Evolutionary conservation across 1,140 invertebrate species (phyloP).

Genomic region (Bombus soroeensis): DNA sequence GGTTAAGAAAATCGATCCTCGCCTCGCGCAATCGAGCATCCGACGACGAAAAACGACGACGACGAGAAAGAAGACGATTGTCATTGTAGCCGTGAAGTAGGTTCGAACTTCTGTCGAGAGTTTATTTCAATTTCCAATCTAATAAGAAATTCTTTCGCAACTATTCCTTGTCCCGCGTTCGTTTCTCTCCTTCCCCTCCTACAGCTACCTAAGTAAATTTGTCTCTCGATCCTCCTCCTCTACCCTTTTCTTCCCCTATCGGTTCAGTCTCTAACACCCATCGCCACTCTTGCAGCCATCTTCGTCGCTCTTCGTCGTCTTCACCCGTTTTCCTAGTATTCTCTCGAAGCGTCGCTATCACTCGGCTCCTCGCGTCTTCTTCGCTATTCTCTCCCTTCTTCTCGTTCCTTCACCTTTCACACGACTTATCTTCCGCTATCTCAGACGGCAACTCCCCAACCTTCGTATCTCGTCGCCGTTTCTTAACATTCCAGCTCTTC

Average conservation of each 20-base stretch:
- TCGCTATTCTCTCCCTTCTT: background rate
- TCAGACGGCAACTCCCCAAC: constrained; percentile 47
- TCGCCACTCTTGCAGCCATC: constrained; percentile 45
- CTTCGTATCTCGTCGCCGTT: constrained; percentile 38
- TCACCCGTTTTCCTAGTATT: constrained; percentile 23
- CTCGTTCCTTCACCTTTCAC: constrained; percentile 50
- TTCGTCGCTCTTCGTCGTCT: constrained; percentile 19
- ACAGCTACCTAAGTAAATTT: constrained; percentile 40
- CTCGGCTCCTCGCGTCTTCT: constrained; percentile 9
- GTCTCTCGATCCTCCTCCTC: constrained; percentile 42
- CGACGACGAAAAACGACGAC: background rate
- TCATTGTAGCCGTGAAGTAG: constrained; percentile 37
- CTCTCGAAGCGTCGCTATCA: constrained; percentile 51
- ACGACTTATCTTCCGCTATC: constrained; percentile 71
- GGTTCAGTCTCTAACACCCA: constrained; percentile 53
- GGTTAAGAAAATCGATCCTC: constrained; percentile 33
- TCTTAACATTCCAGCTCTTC: constrained; percentile 37
- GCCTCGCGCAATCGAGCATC: constrained; percentile 22
- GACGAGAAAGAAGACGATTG: background rate
- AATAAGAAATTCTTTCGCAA: constrained; percentile 78
- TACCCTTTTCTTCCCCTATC: constrained; percentile 37
- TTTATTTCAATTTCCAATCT: constrained; percentile 77
- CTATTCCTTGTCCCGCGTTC: constrained; percentile 67
- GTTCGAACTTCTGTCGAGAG: constrained; percentile 46
- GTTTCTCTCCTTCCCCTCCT: background rate